A percentile compares a stretch with the other conserved stretches of the same genome.
Conservation (phyloP, 1,140 invertebrate species). For the Orchestia grillus region DNA sequence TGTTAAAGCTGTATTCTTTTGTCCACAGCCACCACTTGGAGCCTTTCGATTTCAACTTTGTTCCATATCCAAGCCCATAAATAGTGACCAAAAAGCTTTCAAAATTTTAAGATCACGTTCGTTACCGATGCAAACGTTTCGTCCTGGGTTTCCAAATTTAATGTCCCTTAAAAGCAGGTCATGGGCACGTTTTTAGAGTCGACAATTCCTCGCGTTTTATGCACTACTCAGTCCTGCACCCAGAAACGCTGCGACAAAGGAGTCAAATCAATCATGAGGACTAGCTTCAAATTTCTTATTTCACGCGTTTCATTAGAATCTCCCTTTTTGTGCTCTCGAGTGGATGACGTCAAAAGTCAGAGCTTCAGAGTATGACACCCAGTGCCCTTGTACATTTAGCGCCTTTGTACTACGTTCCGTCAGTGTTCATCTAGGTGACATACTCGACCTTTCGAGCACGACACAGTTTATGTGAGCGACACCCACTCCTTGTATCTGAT, state of each 20-base stretch:
- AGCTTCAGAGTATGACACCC: slow-evolving; percentile 31
- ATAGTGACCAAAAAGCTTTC: neutral
- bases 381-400: slow-evolving; percentile 36
- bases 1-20: neutral
- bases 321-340: neutral
- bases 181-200: neutral
- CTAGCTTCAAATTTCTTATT: neutral
- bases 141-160: neutral
- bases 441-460: slow-evolving; percentile 35
- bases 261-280: neutral
- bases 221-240: neutral
- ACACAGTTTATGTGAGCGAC: neutral
- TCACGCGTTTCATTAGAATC: slow-evolving; percentile 20
- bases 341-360: neutral
- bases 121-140: neutral
- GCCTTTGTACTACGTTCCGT: slow-evolving; percentile 33
- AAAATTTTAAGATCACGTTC: neutral
- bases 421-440: slow-evolving; percentile 20
- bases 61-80: neutral
- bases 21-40: neutral
- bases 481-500: neutral
- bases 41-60: neutral
- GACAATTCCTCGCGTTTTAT: neutral
- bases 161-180: neutral
- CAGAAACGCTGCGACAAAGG: neutral